phyloP scores from a whole-genome alignment of 2,113 vertebrate genomes.

The Gorilla gorilla region DNA sequence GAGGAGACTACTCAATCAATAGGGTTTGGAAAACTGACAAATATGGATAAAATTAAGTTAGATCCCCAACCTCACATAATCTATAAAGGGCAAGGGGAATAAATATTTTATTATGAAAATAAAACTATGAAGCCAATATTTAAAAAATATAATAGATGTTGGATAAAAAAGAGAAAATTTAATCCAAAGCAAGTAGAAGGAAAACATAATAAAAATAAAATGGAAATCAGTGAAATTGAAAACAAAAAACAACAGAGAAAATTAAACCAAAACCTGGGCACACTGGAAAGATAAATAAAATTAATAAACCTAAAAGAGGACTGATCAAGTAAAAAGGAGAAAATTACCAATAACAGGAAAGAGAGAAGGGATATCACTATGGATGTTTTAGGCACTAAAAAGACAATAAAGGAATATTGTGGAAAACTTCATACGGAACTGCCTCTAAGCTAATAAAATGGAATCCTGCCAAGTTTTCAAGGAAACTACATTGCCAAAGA shows the following conservation, averaged over 20 bases:
- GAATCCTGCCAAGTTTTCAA: neutral
- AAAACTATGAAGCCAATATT: neutral
- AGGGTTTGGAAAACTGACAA: neutral
- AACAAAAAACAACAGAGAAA: neutral
- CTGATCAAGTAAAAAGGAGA: neutral
- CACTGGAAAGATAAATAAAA: neutral
- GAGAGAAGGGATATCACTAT: neutral
- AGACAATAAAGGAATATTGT: neutral
- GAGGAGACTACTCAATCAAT: neutral
- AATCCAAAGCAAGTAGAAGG: neutral
- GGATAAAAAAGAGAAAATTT: neutral
- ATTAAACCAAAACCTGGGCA: neutral
- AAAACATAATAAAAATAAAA: neutral
- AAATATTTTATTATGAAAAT: slow-evolving; percentile 31
- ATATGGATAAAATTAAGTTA: neutral
- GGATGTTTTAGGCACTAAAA: neutral
- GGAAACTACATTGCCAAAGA: neutral
- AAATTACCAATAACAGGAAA: neutral
- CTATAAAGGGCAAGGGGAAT: neutral
- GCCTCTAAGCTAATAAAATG: neutral
- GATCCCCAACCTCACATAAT: neutral
- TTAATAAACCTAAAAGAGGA: neutral
- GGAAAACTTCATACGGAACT: neutral
- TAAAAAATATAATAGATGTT: neutral
- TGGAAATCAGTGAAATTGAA: neutral